Base-by-base conservation (phyloP, 2,888 invertebrate genomes). In the Dasysyrphus tricinctus region DNA sequence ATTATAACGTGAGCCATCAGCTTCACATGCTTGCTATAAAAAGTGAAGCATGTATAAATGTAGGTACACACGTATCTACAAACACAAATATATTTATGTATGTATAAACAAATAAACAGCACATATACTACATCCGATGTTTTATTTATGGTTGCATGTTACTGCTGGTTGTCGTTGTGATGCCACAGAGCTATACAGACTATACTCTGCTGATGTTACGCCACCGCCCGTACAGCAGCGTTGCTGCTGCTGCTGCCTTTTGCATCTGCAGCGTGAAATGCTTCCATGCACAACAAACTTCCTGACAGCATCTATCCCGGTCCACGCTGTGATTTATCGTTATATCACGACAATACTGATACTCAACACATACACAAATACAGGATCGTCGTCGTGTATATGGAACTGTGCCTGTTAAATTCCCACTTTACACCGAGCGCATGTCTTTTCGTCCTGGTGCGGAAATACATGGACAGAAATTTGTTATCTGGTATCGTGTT, bases 201-300 rank as follows among this genome's bases (percentile, higher is more conserved):
- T 37, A 24, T 24, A 8, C 5, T 19, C 32, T 5, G 32, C 32
- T 32, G 32, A 7, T 32, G 32, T 32, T 32, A 32, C 24, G 24
- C 3, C n/a, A n/a, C n/a, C n/a, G n/a, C n/a, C n/a, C 24, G 24
- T 24, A 24, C 32, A 5, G 32, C 32, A 32, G 32, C 32, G 12
- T 24, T 47, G 19, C 14, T 51, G 75, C 34, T 80, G 34, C 32
- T 6, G 32, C 49, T 67, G 67, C 79, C 32, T 6, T 39, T 42
- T 67, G 67, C 79, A 70, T 32, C 32, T 32, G 47, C 74, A 65
- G 51, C 24, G 54, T 81, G 69, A 54, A 82, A 70, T 82, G 82
- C 78, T 86, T 59, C 82, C 70, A 78, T 86, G 82, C 78, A 86
- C 78, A 82, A 75, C 86, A 86, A 86, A 86, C 86, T 86, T 86